These are phyloP conservation scores for Helicoverpa armigera DNA, from an alignment of 1,140 invertebrate genomes.

Conservation along the genomic window DNA sequence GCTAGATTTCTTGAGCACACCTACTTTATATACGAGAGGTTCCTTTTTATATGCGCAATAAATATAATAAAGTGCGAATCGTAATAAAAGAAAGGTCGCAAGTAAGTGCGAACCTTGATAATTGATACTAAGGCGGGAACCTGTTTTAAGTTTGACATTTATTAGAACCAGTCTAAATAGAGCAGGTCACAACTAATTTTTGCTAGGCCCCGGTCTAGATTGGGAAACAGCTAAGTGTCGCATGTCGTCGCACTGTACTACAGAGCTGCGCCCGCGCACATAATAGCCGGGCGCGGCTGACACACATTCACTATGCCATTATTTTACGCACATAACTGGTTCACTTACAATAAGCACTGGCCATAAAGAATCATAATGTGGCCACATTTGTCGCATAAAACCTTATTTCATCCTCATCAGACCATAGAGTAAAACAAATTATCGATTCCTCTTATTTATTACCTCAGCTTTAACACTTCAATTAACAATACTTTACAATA, in stretches of 20 bases:
- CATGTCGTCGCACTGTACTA: conserved; percentile 6
- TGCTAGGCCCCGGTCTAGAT: conserved; percentile 53
- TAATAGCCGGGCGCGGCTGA: conserved; percentile 46
- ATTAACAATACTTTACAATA: conserved; percentile 63
- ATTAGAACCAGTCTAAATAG: conserved; percentile 41
- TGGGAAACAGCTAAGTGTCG: conserved; percentile 47
- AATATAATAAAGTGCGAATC: neutral
- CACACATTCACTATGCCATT: conserved; percentile 51
- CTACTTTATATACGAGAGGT: neutral
- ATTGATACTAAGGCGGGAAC: conserved; percentile 33
- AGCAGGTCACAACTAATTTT: conserved; percentile 53
- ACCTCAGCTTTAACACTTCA: conserved; percentile 74
- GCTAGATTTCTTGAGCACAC: neutral
- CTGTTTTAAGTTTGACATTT: conserved; percentile 46
- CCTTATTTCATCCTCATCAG: conserved; percentile 6
- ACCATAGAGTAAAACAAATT: conserved; percentile 46
- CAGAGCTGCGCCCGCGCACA: conserved; percentile 17
- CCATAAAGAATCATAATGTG: conserved; percentile 18
- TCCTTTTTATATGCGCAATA: neutral
- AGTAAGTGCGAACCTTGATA: conserved; percentile 46
- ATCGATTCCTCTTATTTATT: conserved; percentile 82
- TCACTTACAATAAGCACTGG: conserved; percentile 10
- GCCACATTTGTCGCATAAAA: neutral
- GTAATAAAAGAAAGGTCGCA: conserved; percentile 43
- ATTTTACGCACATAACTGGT: conserved; percentile 39